phyloP scores from a whole-genome alignment of 2,888 invertebrate species.

The Lacanobia wlatinum region DNA sequence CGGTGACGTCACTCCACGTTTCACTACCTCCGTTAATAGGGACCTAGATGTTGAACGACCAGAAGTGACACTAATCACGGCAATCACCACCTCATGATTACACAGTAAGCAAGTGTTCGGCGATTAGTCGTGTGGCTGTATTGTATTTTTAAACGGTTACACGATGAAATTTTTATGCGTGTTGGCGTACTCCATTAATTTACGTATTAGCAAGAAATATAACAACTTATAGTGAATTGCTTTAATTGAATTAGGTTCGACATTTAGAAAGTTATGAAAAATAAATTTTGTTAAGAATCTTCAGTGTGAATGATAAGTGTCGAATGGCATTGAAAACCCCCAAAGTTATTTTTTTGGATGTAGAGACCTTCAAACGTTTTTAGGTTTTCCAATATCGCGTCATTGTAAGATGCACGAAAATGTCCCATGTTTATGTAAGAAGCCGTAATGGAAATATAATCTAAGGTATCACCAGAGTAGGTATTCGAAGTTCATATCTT shows the following conservation, averaged over 20 bases:
- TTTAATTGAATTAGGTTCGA: conserved; percentile 14
- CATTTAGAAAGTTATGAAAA: neutral
- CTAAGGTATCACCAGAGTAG: neutral
- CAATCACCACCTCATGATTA: conserved; percentile 34
- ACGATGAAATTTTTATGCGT: neutral
- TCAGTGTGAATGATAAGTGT: neutral
- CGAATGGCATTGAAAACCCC: neutral
- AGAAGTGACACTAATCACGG: conserved; percentile 58
- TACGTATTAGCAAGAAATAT: too few relatives aligned
- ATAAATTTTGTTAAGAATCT: neutral
- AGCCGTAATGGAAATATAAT: conserved; percentile 25
- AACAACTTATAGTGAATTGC: neutral
- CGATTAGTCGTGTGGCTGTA: neutral
- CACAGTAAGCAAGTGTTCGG: conserved; percentile 17
- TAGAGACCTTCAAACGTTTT: neutral
- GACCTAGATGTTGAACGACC: conserved; percentile 55
- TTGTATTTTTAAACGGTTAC: neutral
- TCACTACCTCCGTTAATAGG: conserved; percentile 73
- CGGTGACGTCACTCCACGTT: conserved; percentile 81
- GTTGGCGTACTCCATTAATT: neutral
- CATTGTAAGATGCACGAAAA: neutral
- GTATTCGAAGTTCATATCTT: conserved; percentile 3
- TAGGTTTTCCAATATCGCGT: neutral
- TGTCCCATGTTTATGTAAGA: neutral
- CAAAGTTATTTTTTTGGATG: neutral